Percentiles rank a stretch among this genome's conserved stretches.
These are phyloP conservation scores for Tylochromis polylepis DNA, from an alignment of 2,113 vertebrate species.

Conservation along the genomic window DNA sequence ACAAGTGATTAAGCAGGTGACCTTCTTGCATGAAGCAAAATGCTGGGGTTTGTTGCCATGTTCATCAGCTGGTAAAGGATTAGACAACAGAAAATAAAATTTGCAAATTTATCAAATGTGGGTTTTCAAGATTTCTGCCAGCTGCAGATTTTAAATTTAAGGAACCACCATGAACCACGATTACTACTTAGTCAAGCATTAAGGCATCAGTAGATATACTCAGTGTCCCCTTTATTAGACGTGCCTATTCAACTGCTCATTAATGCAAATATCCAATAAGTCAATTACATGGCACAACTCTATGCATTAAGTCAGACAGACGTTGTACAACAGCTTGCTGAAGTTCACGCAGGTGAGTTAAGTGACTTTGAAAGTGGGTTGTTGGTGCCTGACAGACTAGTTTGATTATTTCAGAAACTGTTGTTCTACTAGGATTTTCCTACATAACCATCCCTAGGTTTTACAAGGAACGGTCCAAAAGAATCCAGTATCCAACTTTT, in stretches of 20 bases:
- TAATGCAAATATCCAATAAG: not conserved
- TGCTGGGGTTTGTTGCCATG: not conserved
- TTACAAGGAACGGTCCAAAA: not conserved
- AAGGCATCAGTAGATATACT: not conserved
- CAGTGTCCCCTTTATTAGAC: not conserved
- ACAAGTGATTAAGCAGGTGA: not conserved
- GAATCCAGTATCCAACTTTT: not conserved
- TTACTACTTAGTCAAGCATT: rapidly evolving
- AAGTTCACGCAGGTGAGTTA: not conserved
- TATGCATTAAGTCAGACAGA: not conserved
- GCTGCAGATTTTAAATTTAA: not conserved
- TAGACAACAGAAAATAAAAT: not conserved
- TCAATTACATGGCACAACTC: rapidly evolving
- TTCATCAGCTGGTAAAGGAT: not conserved
- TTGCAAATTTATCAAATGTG: not conserved
- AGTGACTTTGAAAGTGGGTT: not conserved
- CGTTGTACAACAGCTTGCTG: rapidly evolving
- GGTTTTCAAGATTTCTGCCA: not conserved
- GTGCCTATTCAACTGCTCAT: not conserved
- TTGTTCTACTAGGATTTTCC: not conserved
- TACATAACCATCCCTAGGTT: not conserved
- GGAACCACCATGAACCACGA: rapidly evolving
- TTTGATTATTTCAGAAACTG: not conserved
- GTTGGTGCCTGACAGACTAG: not conserved
- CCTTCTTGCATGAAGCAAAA: rapidly evolving